Base-by-base conservation (phyloP, 1,140 invertebrate species). In the Thaumatotibia leucotreta region DNA sequence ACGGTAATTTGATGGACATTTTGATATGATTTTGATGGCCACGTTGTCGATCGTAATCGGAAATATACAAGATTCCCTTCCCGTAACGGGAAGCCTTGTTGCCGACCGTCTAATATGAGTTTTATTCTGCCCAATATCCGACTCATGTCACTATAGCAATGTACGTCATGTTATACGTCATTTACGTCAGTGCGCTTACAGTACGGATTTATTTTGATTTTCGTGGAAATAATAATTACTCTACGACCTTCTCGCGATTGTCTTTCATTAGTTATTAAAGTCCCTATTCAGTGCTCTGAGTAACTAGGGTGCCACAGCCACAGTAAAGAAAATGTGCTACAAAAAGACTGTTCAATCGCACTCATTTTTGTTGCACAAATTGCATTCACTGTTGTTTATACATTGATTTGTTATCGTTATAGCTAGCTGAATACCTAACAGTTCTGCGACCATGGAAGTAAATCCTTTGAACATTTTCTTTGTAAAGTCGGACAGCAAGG, bases 401-500 rank as follows among this genome's bases (percentile, higher is more conserved):
- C 61, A 62, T 62, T 62, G 61, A 58, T 29, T 58, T 45, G 39
- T 45, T 58, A 58, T 58, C 52, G 24, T 27, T 4, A 54, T 54
- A 54, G 27, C n/a, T 14, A 58, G 6, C 52, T 29, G 24, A 58
- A 27, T 31, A 27, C 23, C 24, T 29, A n/a, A 31, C 27, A 58
- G 8, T 58, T 58, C n/a, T 54, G 45, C 17, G 9, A 68, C 52
- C 64, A 97, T 96, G 95, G 96, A 97, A 87, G 95, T 97, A 50
- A 96, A 97, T 92, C 97, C 97, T 0, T 86, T 98, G 32, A 97
- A 96, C 79, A 94, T 99, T 73, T 97, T 98, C 82, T 92, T 99
- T 33, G 97, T 98, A 0, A 98, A 98, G 88, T 98, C 97, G 71
- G 98, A 98, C 73, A 98, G 97, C 77, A 97, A 98, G 92, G 98